phyloP scores from a whole-genome alignment of 2,888 invertebrate species.

The Melanchra persicariae region DNA sequence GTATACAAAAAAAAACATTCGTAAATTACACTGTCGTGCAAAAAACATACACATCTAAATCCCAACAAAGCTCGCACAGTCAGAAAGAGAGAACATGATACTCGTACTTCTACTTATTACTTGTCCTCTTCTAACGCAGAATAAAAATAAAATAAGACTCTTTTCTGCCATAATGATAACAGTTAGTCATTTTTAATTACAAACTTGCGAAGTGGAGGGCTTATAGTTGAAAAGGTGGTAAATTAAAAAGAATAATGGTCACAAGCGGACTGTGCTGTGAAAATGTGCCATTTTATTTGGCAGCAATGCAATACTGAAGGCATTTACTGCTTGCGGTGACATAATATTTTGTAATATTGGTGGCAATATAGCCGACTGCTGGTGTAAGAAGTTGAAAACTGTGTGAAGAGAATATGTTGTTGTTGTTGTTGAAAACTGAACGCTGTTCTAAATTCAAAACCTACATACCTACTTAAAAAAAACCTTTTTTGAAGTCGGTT shows the following conservation, averaged over 20 bases:
- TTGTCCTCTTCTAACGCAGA: not conserved
- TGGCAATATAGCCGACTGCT: too few species aligned
- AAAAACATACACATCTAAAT: not conserved
- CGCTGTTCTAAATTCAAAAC: not conserved
- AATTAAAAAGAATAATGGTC: constrained; percentile 9
- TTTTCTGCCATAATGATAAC: constrained; percentile 1
- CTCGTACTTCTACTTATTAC: not conserved
- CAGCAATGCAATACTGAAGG: not conserved
- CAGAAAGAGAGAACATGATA: not conserved
- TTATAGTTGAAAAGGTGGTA: constrained; percentile 17
- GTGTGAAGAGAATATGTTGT: not conserved
- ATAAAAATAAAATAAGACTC: not conserved
- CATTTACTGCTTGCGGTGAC: not conserved
- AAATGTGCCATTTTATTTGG: constrained; percentile 4
- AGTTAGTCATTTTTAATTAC: constrained; percentile 34
- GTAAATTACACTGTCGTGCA: not conserved
- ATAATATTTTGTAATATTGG: not conserved
- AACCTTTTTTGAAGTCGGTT: too few species aligned
- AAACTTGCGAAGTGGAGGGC: not conserved
- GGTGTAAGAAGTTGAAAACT: not conserved
- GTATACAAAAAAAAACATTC: not conserved
- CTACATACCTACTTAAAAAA: not conserved
- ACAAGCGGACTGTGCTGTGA: not conserved
- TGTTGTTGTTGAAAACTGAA: too few species aligned
- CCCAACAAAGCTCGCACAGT: not conserved